Conservation (phyloP, 2,888 invertebrate genomes). For the Sinopyrophorus schimmeli region DNA sequence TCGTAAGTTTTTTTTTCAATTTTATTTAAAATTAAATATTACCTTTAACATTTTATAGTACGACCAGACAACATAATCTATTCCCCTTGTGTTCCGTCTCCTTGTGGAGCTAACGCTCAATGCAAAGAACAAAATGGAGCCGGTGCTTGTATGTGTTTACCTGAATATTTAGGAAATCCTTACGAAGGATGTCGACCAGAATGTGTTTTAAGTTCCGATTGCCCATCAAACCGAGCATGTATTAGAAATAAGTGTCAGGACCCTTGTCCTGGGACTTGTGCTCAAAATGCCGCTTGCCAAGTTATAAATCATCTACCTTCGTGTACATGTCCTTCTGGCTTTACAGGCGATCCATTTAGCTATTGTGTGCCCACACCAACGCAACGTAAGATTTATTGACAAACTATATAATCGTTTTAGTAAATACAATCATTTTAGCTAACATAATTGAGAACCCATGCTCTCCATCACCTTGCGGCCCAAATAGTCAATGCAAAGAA, state of each 20-base stretch:
- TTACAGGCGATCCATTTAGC: slow-evolving; percentile 69
- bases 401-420: slow-evolving; percentile 50
- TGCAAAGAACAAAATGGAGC: slow-evolving; percentile 61
- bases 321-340: slow-evolving; percentile 65
- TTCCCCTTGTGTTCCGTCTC: slow-evolving; percentile 67
- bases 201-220: slow-evolving; percentile 73
- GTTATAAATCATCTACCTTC: slow-evolving; percentile 74
- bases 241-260: slow-evolving; percentile 70
- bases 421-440: slow-evolving; percentile 68
- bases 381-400: slow-evolving; percentile 45
- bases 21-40: not conserved
- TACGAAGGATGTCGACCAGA: slow-evolving; percentile 68
- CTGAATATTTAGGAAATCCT: slow-evolving; percentile 65
- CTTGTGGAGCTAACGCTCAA: slow-evolving; percentile 66
- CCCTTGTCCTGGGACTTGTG: slow-evolving; percentile 75
- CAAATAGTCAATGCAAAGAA: slow-evolving; percentile 75
- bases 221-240: slow-evolving; percentile 68
- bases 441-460: slow-evolving; percentile 61
- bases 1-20: slow-evolving; percentile 44
- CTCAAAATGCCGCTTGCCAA: slow-evolving; percentile 71
- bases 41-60: slow-evolving; percentile 35
- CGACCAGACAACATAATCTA: slow-evolving; percentile 45
- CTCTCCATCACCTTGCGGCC: slow-evolving; percentile 77
- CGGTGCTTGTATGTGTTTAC: slow-evolving; percentile 65
- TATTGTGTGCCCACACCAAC: slow-evolving; percentile 57